Base-by-base conservation (phyloP, 2,113 vertebrate genomes). In the Acanthisitta chloris region DNA sequence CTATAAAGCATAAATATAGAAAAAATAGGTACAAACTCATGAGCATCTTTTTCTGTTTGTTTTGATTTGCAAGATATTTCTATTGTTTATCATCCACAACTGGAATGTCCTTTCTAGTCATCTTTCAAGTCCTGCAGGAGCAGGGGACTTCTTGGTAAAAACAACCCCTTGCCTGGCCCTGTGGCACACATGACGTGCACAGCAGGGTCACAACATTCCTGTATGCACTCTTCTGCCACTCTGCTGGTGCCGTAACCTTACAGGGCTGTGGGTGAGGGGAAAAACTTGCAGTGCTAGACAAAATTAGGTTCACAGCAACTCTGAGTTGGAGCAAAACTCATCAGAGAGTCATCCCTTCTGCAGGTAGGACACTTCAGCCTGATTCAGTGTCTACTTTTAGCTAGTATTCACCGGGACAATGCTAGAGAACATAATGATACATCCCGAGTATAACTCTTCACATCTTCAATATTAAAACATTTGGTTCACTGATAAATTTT, bases 111-210 rank as follows among this genome's bases (percentile, higher is more conserved):
- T 66, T 74, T 73, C 28, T 48, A 23, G 46, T 25, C 36, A 57
- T 34, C 40, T 64, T 88, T 51, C 11, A 42, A 45, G 33, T 54
- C 28, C 23, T 65, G 49, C 45, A 65, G 46, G 46, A 33, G 15
- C 40, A 52, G 45, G 49, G 67, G 69, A 40, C 21, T 31, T 62
- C 34, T 66, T 42, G 34, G 29, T 85, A 21, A 36, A 57, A 34
- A 24, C 20, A 80, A 7, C 12, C 25, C 48, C 3, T 0, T 2
- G 0, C 15, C 19, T 84, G 65, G 25, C 65, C 34, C 17, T 14
- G 21, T 28, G 36, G 62, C 62, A 70, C 65, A 65, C 7, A 9
- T 8, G 29, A 40, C 8, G 21, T 5, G 7, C 20, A 8, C 13
- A 33, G 36, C 36, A 46, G 42, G 16, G 40, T 66, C 70, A 10